Conservation (phyloP, 2,888 invertebrate genomes). For the Apotomis capreana region DNA sequence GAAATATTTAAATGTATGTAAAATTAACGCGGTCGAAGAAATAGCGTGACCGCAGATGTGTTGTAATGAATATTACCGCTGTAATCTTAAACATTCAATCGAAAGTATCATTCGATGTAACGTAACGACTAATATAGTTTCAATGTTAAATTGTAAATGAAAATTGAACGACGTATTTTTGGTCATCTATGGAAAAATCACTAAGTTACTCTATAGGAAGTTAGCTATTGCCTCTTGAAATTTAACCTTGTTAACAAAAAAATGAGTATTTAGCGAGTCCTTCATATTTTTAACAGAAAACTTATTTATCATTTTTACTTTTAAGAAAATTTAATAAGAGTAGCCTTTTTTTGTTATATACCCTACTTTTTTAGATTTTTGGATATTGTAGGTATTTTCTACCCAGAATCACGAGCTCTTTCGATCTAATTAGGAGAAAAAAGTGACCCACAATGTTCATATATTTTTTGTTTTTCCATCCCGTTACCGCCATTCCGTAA, state of each 20-base stretch:
- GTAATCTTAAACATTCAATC: not conserved
- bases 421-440: no score
- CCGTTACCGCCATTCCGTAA: no score
- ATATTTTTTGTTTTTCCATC: no score
- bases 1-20: constrained; percentile 5
- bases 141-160: no score
- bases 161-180: not conserved
- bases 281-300: not conserved
- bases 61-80: not conserved
- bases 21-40: not conserved
- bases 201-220: not conserved
- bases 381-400: no score
- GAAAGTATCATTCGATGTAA: not conserved
- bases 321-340: no score
- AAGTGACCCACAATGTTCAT: no score
- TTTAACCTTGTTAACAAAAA: not conserved
- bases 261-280: not conserved
- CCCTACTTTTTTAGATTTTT: no score
- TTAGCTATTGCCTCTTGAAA: not conserved
- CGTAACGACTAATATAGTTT: not conserved
- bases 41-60: not conserved
- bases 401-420: no score
- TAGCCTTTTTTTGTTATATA: no score
- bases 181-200: not conserved
- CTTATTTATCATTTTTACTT: not conserved